Base-by-base conservation (phyloP, 2,113 vertebrate genomes). In the Terrapene triunguis region DNA sequence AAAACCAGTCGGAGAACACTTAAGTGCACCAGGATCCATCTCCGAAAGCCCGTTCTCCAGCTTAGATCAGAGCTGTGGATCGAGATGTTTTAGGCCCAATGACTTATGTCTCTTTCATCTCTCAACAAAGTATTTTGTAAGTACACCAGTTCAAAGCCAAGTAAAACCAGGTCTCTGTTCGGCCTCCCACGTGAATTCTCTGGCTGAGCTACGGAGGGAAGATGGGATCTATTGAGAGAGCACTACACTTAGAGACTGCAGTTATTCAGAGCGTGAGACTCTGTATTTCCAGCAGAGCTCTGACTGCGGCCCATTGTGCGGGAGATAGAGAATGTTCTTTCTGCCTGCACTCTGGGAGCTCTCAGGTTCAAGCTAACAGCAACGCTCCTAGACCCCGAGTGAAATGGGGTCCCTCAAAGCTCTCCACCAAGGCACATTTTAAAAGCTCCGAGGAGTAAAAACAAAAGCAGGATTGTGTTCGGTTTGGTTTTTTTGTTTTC, bases 121-220 rank as follows among this genome's bases (percentile, higher is more conserved):
- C 85, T 69, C 12, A 5, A 13, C 91, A 21, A 79, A 90, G 85
- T 76, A 84, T 84, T 84, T 90, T 82, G 91, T 62, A 91, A 93
- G 85, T 62, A 42, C 19, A 85, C 10, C 50, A 29, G 3, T 47
- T 83, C 57, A 85, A 14, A 42, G 80, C 13, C 74, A 89, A 88
- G 74, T 25, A 81, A 72, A 85, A 54, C 10, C 27, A 53, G 42
- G 24, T 81, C 0, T 0, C 9, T 81, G 8, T 17, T 91, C 16
- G 81, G 21, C 27, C 4, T 93, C 65, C 88, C 10, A 53, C 54
- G 35, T 74, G 38, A 89, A 65, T 10, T 85, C 35, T 59, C 62
- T 82, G 85, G 54, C 42, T 55, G 53, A 35, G 65, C 53, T 11
- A 51, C 74, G 42, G 47, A 27, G 88, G 84, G 22, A n/a, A 84